A percentile compares a stretch with the other conserved stretches of the same genome.
Evolutionary conservation across 2,888 invertebrate genomes (phyloP).

Genomic region (Tupiocoris notatus): DNA sequence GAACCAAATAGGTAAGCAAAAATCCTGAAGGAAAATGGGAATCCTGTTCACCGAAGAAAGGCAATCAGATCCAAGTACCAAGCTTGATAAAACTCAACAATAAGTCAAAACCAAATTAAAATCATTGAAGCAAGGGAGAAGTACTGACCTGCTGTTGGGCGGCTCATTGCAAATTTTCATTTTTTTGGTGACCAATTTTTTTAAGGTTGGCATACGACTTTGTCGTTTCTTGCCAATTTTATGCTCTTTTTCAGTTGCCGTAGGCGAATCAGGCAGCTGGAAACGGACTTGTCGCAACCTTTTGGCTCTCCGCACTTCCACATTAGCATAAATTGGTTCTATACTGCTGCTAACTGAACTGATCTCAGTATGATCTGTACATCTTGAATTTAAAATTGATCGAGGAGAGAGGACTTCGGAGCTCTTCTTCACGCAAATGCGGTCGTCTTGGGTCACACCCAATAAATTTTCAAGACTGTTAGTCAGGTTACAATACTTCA

Average conservation of each 20-base stretch:
- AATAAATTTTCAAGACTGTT: conserved; percentile 46
- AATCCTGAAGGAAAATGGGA: no score
- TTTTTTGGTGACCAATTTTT: conserved; percentile 31
- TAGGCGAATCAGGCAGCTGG: conserved; percentile 18
- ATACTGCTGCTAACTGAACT: conserved; percentile 14
- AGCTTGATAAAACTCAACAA: no score
- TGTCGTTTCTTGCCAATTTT: conserved; percentile 14
- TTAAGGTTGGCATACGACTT: conserved; percentile 26
- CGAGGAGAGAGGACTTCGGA: conserved; percentile 16
- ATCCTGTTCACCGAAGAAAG: no score
- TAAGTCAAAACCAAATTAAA: no score
- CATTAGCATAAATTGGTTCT: conserved; percentile 18
- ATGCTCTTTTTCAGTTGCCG: conserved; percentile 22
- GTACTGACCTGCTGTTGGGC: neutral
- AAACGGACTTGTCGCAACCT: conserved; percentile 23
- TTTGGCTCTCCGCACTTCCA: neutral
- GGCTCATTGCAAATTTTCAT: conserved; percentile 4
- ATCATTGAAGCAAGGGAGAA: no score
- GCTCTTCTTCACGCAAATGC: neutral
- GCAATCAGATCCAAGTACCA: no score
- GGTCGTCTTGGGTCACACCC: neutral
- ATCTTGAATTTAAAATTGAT: conserved; percentile 40
- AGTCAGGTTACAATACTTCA: conserved; percentile 45
- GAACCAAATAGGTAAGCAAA: no score
- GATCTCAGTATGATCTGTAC: conserved; percentile 43